These are phyloP conservation scores for Archivesica marissinica DNA, from an alignment of 1,140 invertebrate species.

Conservation along the genomic window DNA sequence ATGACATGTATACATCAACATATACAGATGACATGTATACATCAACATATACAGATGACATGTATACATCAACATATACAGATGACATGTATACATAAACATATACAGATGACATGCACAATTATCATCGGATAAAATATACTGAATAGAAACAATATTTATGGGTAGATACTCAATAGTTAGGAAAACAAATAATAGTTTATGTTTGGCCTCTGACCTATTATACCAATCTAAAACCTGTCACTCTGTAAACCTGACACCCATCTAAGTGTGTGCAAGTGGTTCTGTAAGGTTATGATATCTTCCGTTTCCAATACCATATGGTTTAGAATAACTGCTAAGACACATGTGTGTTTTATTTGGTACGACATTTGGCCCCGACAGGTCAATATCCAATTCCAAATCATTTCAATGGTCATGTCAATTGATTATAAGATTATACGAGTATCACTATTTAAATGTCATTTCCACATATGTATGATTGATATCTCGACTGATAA, in stretches of 20 bases:
- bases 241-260: background rate
- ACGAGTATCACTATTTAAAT: background rate
- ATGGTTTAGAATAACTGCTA: background rate
- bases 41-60: background rate
- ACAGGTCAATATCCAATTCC: background rate
- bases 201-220: too few relatives aligned
- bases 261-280: background rate
- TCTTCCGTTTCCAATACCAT: background rate
- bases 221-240: conserved; percentile 25
- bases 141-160: background rate
- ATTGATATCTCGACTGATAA: background rate
- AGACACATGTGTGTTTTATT: background rate
- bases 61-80: background rate
- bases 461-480: background rate
- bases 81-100: background rate
- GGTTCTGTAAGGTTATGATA: background rate
- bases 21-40: too few relatives aligned
- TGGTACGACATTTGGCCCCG: background rate
- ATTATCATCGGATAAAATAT: background rate
- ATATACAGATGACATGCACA: background rate
- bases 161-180: too few relatives aligned
- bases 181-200: too few relatives aligned
- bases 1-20: too few relatives aligned
- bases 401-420: background rate
- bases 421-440: conserved; percentile 7